Base-by-base conservation (phyloP, 2,797 vertebrate genomes). In the Thunnus albacares region DNA sequence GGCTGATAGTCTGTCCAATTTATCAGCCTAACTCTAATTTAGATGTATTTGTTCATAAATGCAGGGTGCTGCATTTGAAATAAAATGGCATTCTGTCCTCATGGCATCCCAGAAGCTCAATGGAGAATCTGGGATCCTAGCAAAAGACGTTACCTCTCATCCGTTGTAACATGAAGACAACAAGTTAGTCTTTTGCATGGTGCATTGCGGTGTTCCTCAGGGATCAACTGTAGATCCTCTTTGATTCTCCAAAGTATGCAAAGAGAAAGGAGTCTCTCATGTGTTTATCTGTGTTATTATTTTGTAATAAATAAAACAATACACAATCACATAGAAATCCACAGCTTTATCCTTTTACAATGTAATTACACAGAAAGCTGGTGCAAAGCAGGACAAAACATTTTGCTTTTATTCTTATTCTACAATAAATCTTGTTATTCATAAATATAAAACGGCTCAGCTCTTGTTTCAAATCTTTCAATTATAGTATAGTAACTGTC, bases 171-270 rank as follows among this genome's bases (percentile, higher is more conserved):
- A n/a, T n/a, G n/a, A n/a, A 49, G 11, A 45, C 30, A 33, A 62
- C 17, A 17, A 47, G 10, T 57, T 28, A 11, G n/a, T 7, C 6
- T 14, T 63, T 53, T 28, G 15, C 17, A 33, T 41, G 9, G 22
- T 5, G 2, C 47, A 43, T 53, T 49, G n/a, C 47, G 66, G 60
- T 20, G 53, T 58, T 69, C 69, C 18, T 59, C 38, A 53, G 24
- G 41, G 41, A 35, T 60, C 58, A 11, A 12, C 38, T 5, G 18
- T 41, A 18, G 41, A 26, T 22, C 47, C 24, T 74, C 33, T 47
- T 17, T n/a, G 45, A 52, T 11, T 26, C 15, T 18, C 35, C 5
- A 28, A 38, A 5, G 5, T 28, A 12, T 41, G 22, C 33, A 17
- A 7, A 41, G 24, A 62, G 28, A 55, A 38, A 66, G 10, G n/a